These are phyloP conservation scores for Danaus plexippus DNA, from an alignment of 1,140 invertebrate species.

Conservation along the genomic window DNA sequence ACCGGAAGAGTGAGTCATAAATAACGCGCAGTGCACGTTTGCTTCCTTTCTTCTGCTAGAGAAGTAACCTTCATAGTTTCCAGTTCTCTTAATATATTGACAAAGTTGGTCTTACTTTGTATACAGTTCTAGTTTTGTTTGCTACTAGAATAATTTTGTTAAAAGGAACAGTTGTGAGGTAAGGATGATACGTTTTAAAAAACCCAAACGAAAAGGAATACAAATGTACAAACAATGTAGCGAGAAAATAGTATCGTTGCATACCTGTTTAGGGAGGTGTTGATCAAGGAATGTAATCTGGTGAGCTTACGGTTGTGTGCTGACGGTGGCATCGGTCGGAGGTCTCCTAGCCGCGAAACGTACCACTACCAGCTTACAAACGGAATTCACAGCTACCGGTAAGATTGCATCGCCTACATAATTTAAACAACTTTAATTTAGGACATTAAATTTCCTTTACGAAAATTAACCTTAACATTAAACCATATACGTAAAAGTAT, in stretches of 20 bases:
- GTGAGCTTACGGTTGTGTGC: slow-evolving; percentile 36
- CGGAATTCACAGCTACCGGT: slow-evolving; percentile 49
- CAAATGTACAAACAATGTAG: slow-evolving; percentile 6
- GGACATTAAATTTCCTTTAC: slow-evolving; percentile 20
- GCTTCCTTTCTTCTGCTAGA: slow-evolving; percentile 49
- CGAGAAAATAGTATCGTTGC: slow-evolving; percentile 16
- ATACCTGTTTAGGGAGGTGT: slow-evolving; percentile 21
- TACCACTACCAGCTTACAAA: slow-evolving; percentile 36
- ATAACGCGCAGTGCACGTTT: slow-evolving; percentile 54
- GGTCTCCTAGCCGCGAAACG: slow-evolving; percentile 44
- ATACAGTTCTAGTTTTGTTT: slow-evolving; percentile 17
- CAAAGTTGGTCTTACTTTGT: slow-evolving; percentile 25
- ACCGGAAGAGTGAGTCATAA: slow-evolving; percentile 64
- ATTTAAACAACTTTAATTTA: slow-evolving; percentile 27
- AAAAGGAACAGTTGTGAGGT: no score
- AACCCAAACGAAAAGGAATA: no score
- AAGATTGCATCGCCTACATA: slow-evolving; percentile 43
- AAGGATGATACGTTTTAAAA: no score
- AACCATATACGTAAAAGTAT: no score
- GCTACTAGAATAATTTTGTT: neutral
- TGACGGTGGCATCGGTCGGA: slow-evolving; percentile 29
- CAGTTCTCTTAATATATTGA: slow-evolving; percentile 31
- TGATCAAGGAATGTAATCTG: slow-evolving; percentile 45
- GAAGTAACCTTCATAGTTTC: slow-evolving; percentile 41
- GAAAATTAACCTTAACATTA: no score